Evolutionary conservation across 1,140 invertebrate genomes (phyloP), one percentile per base, ranked within the genome.

Genomic region (Mizuhopecten yessoensis): DNA sequence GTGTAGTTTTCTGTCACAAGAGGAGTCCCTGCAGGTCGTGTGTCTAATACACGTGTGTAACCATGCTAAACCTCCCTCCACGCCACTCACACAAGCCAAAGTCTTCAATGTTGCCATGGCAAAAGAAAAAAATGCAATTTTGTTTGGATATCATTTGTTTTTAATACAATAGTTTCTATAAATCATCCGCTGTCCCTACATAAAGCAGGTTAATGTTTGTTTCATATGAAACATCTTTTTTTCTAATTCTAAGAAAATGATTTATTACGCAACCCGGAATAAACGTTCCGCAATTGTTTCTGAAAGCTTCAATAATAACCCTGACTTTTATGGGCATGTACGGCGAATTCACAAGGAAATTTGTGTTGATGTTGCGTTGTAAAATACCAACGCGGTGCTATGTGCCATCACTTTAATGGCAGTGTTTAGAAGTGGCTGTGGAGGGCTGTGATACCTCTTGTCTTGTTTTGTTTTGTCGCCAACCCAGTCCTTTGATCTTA

Each of bases 301-400:
- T 75, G 57, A 75, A 29, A 75, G 57, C 57, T 75, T 29, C 57
- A 29, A 29, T 75, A 75, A 75, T 75, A 75, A 75, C 57, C 23
- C 57, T 75, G 23, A 11, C 57, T 75, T 75, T 75, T 75, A 75
- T 75, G 57, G 57, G 17, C 57, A 75, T 75, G n/a, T n/a, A 75
- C 57, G 57, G 23, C 9, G 17, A 75, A 75, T 75, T 75, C 23
- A 75, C 23, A 29, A 75, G 57, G 57, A 75, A 75, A 75, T 75
- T 75, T 75, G 57, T 75, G 11, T 23, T 75, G 57, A 75, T 29
- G 57, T 7, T 75, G 23, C n/a, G 23, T 75, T 75, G 57, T 75
- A 75, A 75, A 75, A 75, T 75, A 75, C 57, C 57, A 75, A 75
- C 57, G 57, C 57, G 57, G 57, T 75, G 57, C n/a, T 75, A 75